Evolutionary conservation across 2,113 vertebrate species (phyloP), one percentile per base, ranked within the genome.

Genomic region (Eira barbara): DNA sequence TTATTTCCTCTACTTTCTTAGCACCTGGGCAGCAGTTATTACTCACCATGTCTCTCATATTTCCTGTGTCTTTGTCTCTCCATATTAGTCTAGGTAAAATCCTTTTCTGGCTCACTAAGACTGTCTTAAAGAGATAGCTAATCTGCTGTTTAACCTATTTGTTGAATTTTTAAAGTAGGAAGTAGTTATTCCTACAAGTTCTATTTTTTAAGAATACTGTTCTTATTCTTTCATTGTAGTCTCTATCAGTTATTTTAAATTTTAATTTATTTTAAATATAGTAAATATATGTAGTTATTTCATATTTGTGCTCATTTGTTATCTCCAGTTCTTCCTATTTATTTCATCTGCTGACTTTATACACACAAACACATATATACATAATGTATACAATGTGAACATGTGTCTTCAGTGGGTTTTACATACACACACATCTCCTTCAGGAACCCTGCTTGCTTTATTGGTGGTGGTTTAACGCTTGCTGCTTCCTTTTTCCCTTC

Each of bases 221-320:
- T 49, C 61, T 69, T 81, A 52, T 71, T 86, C 4, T 86, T 81
- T 96, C 23, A 49, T 59, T 61, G 31, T 80, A 27, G 18, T 63
- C 5, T 79, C 21, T 82, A 39, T 31, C 21, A 29, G 42, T 92
- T 92, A 97, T 85, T 96, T 96, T 31, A 57, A 36, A 57, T 85
- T 15, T 94, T 65, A 90, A 42, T 69, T 59, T 69, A 85, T 94
- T 94, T 94, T 63, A 74, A 95, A 79, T 93, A 18, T 79, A 42
- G 31, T 82, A 36, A 45, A 52, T 79, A 18, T 65, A 61, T n/a
- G 5, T 45, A 78, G 21, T 87, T 88, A 69, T 79, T 85, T 88
- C n/a, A 31, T 39, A 94, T n/a, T 83, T 42, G 20, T 80, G n/a
- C 36, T 91, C 23, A 36, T 86, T 45, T 73, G 4, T 89, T 85